Evolutionary conservation across 2,797 vertebrate species (phyloP), one percentile per base, ranked within the genome.

Genomic region (Manis pentadactyla): DNA sequence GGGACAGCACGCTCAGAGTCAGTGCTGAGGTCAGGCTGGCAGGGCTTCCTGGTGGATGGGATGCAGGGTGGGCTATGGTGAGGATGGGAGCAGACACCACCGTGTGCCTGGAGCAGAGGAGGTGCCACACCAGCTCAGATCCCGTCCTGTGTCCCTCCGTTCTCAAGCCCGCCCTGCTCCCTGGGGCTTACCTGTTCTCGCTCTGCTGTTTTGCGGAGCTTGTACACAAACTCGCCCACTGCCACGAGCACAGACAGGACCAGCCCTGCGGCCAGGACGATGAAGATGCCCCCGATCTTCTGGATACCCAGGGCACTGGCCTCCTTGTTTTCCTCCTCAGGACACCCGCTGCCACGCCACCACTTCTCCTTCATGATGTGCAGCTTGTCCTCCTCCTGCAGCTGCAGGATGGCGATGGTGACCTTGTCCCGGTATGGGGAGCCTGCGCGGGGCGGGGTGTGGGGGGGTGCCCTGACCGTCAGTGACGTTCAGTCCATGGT

Each of bases 391-490:
- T 99, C 99, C 97, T 99, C 99, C 98, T 99, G 99, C 93, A 99
- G 99, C 98, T 99, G 99, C 14, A 99, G 99, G 97, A 99, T 99
- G 87, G 99, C 99, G 5, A 99, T 99, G 98, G 99, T 99, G 98
- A 99, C 99, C 99, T 99, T 99, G 99, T 99, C 99, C 97, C 99
- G 98, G 98, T 99, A 99, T 0, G 99, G 99, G 7, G 99, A 99
- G 89, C 99, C 99, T 98, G 78, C 83, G 19, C 5, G 7, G 27
- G 46, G 34, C 55, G 2, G 14, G 64, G 29, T 39, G 4, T 4
- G 37, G 37, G 37, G 37, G 37, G 37, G 37, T 39, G 29, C 19
- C 64, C 31, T 3, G 0, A 0, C 46, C 15, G 55, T 49, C 39
- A 39, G 92, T 8, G 23, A 71, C 31, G 4, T 0, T 13, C 31